Base-by-base conservation (phyloP, 2,113 vertebrate species). In the Pseudonaja textilis region DNA sequence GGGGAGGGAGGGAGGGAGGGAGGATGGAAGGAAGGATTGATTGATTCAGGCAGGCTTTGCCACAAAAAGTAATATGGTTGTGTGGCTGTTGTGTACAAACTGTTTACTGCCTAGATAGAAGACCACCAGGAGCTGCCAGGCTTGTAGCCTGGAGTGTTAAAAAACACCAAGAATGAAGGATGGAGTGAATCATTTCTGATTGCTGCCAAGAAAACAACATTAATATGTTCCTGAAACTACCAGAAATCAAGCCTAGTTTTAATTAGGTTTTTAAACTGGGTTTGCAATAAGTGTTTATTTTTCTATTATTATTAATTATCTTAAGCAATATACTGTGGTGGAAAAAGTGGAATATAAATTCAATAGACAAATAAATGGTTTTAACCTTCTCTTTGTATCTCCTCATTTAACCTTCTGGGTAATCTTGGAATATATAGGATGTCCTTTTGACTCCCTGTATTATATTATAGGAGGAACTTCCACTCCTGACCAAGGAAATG, bases 401-500 rank as follows among this genome's bases (percentile, higher is more conserved):
- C 9, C 59, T 29, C 0, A 9, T 61, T 61, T 61, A 61, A 61
- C 25, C 8, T 61, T 61, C 59, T 9, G 25, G 9, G 25, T 61
- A 61, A 61, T 10, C 25, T 29, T 61, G 59, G 23, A 61, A 26
- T 11, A 25, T 26, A 25, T 23, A 26, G 25, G 25, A 26, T 8
- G 56, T 25, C 56, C 25, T 61, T 25, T 26, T 12, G 47, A 7
- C 47, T 64, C 34, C 57, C 26, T 20, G 3, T 1, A 16, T 93
- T 94, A 74, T 42, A 50, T 45, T 26, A 91, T 23, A 39, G 39
- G 81, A 54, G 93, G 90, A 6, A 81, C 91, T 11, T 0, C n/a
- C 22, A 86, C 26, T 5, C 23, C 55, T 91, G 14, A 52, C 90
- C 91, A 91, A 94, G 92, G 26, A 95, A 95, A 89, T 93, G 57